A percentile compares a stretch with the other conserved stretches of the same genome.
phyloP scores from a whole-genome alignment of 1,140 invertebrate genomes.

The Euwallacea similis region DNA sequence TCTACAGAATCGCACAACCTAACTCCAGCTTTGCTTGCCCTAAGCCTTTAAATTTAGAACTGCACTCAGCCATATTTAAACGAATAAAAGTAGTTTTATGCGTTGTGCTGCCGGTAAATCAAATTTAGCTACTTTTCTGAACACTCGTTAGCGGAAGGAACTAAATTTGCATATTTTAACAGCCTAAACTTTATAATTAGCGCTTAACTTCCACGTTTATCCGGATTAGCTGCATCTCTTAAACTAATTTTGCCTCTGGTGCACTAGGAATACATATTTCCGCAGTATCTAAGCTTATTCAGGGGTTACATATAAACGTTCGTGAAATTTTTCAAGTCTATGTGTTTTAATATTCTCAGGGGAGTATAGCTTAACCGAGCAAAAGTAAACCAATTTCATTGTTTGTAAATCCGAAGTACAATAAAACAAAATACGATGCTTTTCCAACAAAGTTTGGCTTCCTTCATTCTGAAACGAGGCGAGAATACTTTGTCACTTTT shows the following conservation, averaged over 20 bases:
- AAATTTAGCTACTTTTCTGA: conserved; percentile 12
- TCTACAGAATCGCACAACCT: too few species aligned
- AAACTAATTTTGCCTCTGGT: conserved; percentile 4
- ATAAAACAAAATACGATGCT: not conserved
- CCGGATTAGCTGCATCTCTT: conserved; percentile 6
- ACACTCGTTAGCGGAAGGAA: conserved; percentile 13
- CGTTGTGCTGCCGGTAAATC: conserved; percentile 1
- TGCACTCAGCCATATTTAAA: too few species aligned
- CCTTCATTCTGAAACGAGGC: not conserved
- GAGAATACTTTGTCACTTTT: conserved; percentile 15
- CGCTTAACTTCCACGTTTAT: conserved; percentile 5
- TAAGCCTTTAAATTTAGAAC: too few species aligned
- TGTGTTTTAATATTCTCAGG: too few species aligned
- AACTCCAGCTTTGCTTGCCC: too few species aligned
- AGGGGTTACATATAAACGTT: not conserved
- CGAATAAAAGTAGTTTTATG: not conserved
- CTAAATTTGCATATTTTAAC: conserved; percentile 19
- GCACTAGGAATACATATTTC: not conserved
- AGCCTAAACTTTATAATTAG: conserved; percentile 22
- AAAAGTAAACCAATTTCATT: conserved; percentile 4
- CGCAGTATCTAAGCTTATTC: not conserved
- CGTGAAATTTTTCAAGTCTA: too few species aligned
- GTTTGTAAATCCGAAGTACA: not conserved
- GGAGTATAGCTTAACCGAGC: not conserved
- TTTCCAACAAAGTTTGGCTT: conserved; percentile 3